Conservation (phyloP, 2,797 vertebrate genomes). For the Sebastes dallii region DNA sequence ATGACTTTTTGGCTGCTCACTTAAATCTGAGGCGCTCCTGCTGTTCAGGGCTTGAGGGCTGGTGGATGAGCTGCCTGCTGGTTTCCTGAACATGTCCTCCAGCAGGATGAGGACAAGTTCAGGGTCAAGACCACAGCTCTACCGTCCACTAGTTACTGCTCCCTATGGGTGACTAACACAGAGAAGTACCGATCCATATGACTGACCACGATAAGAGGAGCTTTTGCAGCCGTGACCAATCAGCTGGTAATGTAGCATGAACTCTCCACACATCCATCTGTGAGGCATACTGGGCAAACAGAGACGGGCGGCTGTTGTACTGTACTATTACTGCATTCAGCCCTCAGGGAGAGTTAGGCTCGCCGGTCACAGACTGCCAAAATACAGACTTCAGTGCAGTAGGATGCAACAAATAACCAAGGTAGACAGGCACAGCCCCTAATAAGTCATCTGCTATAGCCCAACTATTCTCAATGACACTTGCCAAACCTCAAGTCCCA, state of each 20-base stretch:
- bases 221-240: constrained; percentile 59
- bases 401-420: constrained; percentile 53
- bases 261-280: constrained; percentile 63
- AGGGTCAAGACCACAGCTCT: constrained; percentile 56
- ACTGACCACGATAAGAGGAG: constrained; percentile 60
- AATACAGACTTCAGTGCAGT: constrained; percentile 31
- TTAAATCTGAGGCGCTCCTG: constrained; percentile 1
- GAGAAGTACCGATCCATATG: constrained; percentile 62
- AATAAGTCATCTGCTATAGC: constrained; percentile 47
- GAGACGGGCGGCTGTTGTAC: constrained; percentile 41
- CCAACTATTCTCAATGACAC: constrained; percentile 33
- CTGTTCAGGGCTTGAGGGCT: constrained; percentile 10
- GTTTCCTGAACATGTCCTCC: constrained; percentile 42
- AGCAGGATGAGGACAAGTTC: constrained; percentile 56
- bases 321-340: constrained; percentile 42
- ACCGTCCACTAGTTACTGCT: constrained; percentile 55
- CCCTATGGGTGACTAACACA: constrained; percentile 47
- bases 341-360: constrained; percentile 23
- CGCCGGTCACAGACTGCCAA: constrained; percentile 34
- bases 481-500: constrained; percentile 59
- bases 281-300: constrained; percentile 48
- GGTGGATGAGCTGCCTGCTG: constrained; percentile 30
- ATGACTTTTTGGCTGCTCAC: constrained; percentile 19
- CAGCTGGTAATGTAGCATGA: constrained; percentile 69
- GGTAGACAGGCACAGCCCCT: constrained; percentile 23